Conservation (phyloP, 2,888 invertebrate species). For the Sarcophaga variegata region DNA sequence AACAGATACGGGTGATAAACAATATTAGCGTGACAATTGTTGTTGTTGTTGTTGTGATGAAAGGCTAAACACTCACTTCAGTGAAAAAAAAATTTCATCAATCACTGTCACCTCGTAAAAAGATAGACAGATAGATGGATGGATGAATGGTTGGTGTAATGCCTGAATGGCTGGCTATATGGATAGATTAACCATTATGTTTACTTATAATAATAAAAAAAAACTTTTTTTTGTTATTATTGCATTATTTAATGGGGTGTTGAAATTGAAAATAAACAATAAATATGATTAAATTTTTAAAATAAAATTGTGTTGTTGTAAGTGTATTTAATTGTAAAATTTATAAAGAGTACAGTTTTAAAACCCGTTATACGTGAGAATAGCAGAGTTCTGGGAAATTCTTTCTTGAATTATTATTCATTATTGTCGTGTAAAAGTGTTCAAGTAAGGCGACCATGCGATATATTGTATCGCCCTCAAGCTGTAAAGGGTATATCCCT, state of each 20-base stretch:
- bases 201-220: too few relatives aligned
- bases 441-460: too few relatives aligned
- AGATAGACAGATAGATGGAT: slow-evolving; percentile 35
- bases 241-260: neutral
- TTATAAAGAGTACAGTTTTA: neutral
- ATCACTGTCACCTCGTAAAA: slow-evolving; percentile 57
- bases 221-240: neutral
- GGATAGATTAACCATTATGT: neutral
- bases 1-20: slow-evolving; percentile 62
- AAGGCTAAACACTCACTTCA: slow-evolving; percentile 61
- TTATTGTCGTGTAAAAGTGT: too few relatives aligned
- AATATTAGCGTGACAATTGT: slow-evolving; percentile 60
- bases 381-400: too few relatives aligned
- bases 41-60: slow-evolving; percentile 55
- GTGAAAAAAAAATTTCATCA: slow-evolving; percentile 41
- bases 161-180: neutral
- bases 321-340: neutral
- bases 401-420: too few relatives aligned
- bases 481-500: too few relatives aligned
- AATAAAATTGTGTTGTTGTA: neutral
- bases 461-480: too few relatives aligned
- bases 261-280: neutral
- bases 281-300: neutral
- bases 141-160: neutral
- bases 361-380: too few relatives aligned